phyloP scores from a whole-genome alignment of 2,888 invertebrate genomes.

The Dynastes maya region DNA sequence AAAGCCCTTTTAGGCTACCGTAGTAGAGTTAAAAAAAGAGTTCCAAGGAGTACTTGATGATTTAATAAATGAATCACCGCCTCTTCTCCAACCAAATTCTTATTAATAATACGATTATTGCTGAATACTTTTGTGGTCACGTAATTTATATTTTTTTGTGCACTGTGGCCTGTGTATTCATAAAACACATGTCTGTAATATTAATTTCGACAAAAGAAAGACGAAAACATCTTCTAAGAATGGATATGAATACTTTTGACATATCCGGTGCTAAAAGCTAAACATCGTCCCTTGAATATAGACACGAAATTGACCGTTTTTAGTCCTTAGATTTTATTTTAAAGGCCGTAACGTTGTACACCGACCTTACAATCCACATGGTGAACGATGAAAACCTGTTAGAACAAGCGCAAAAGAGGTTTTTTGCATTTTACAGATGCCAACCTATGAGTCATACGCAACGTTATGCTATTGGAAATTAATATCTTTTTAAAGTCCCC shows the following conservation, averaged over 20 bases:
- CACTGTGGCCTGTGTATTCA: constrained; percentile 53
- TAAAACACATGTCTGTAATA: constrained; percentile 25
- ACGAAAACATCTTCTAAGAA: constrained; percentile 20
- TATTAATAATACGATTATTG: constrained; percentile 2
- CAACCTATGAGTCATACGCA: constrained; percentile 53
- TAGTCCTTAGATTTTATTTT: neutral
- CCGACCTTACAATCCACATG: constrained; percentile 29
- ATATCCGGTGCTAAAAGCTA: constrained; percentile 37
- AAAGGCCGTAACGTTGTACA: constrained; percentile 4
- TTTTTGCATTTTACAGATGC: constrained; percentile 58
- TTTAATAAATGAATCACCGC: neutral
- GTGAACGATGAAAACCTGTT: constrained; percentile 50
- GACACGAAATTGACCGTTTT: constrained; percentile 22
- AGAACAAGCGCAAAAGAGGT: constrained; percentile 56
- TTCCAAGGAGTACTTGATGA: constrained; percentile 1
- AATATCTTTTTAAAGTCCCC: constrained; percentile 29
- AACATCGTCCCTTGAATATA: constrained; percentile 2
- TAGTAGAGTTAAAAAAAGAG: neutral
- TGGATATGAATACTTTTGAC: constrained; percentile 33
- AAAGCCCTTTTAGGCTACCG: too few species aligned
- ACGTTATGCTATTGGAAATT: constrained; percentile 39
- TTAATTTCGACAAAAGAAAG: constrained; percentile 18
- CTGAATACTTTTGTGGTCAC: constrained; percentile 2
- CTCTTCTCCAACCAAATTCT: neutral
- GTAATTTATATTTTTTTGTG: constrained; percentile 39